These are phyloP conservation scores for Datnioides undecimradiatus DNA, from an alignment of 2,113 vertebrate species.

Conservation along the genomic window DNA sequence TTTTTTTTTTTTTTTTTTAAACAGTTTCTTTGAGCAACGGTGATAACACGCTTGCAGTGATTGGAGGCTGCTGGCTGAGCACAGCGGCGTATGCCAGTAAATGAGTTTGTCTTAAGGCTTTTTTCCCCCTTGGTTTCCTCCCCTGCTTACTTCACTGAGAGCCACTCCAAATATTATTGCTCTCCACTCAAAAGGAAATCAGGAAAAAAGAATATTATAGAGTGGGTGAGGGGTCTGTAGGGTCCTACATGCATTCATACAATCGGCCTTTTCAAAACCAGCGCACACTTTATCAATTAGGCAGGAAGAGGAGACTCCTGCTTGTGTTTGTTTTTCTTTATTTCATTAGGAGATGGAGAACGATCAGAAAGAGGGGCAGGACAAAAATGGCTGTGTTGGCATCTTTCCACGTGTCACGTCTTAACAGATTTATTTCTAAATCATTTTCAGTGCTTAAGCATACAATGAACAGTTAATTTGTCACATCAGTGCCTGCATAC, in stretches of 20 bases:
- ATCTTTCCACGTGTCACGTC: not conserved
- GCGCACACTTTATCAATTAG: slow-evolving; percentile 22
- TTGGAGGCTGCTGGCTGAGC: slow-evolving; percentile 28
- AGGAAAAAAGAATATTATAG: not conserved
- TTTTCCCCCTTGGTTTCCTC: slow-evolving; percentile 57
- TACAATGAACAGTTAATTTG: slow-evolving; percentile 42
- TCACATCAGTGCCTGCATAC: slow-evolving; percentile 31
- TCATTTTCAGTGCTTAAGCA: not conserved
- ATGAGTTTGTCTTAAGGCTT: slow-evolving; percentile 54
- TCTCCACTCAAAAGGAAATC: slow-evolving; percentile 46
- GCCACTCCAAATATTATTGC: slow-evolving; percentile 66
- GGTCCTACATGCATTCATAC: slow-evolving; percentile 15
- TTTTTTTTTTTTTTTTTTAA: slow-evolving; percentile 27
- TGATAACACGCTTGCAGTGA: slow-evolving; percentile 21
- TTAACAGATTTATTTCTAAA: not conserved
- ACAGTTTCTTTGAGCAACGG: not conserved
- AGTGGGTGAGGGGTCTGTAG: slow-evolving; percentile 6
- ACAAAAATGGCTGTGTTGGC: not conserved
- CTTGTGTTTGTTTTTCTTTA: slow-evolving; percentile 14
- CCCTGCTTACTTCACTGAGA: slow-evolving; percentile 43
- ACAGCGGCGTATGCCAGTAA: slow-evolving; percentile 29
- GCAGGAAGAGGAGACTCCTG: not conserved
- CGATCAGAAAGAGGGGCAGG: not conserved
- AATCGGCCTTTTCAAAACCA: slow-evolving; percentile 31
- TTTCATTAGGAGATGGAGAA: not conserved